Evolutionary conservation across 2,113 vertebrate species (phyloP), one percentile per base, ranked within the genome.

Genomic region (Calypte anna): DNA sequence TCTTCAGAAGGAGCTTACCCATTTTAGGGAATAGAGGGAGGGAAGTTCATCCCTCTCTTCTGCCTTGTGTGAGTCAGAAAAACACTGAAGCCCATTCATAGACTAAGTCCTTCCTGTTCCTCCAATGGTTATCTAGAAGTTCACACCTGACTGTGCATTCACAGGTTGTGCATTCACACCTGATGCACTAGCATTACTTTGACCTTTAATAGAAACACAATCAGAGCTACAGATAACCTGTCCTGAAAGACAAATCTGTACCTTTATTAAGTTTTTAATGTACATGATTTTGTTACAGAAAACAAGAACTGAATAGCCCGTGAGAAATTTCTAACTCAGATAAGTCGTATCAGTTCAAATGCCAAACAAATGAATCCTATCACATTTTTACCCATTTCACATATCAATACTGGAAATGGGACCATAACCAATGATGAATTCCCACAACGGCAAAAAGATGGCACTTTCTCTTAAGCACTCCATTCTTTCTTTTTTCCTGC

Each of bases 1-100:
- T 23, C 27, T 68, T 10, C 27, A 59, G 15, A 77, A 55, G 30
- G 76, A 36, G 18, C 12, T 88, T 46, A 67, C 9, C 18, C 1
- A 0, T 59, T 48, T 6, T n/a, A 59, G 77, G 23, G 30, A 40
- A 6, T 3, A 55, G 33, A 55, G 0, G 0, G 38, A 76, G 9
- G 4, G 6, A 6, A 51, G 7, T 33, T 89, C 22, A 46, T 14
- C 63, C 6, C 28, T 70, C n/a, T 68, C 6, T 16, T 68, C 30
- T 54, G 12, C 30, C 21, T 74, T 88, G 12, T 9, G 6, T 57
- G 7, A 27, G n/a, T 64, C 23, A 67, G 57, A 75, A 96, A 73
- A n/a, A 44, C 9, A 30, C 5, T 44, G 36, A 88, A 79, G 15
- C 4, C 9, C 38, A 48, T 36, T 61, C 8, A 2, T 11, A 75